phyloP scores from a whole-genome alignment of 2,113 vertebrate species.

The Cichladusa arquata region DNA sequence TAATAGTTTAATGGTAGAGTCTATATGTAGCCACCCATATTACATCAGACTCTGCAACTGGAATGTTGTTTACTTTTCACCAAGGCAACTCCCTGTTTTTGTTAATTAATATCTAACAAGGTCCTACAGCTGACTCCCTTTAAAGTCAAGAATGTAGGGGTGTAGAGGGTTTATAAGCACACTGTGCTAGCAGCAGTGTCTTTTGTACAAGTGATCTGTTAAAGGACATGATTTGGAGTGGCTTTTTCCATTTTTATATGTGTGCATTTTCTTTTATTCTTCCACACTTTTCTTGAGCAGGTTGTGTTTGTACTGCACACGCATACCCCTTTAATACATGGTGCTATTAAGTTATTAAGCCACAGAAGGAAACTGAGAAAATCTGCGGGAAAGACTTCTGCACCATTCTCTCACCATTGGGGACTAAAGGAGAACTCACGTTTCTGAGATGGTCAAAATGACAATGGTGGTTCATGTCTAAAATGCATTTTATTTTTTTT shows the following conservation, averaged over 20 bases:
- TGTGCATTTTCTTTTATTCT: neutral
- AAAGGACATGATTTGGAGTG: neutral
- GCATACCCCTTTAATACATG: neutral
- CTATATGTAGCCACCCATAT: constrained; percentile 50
- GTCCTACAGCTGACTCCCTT: neutral
- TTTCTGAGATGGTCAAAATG: neutral
- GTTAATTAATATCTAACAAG: constrained; percentile 45
- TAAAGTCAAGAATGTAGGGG: neutral
- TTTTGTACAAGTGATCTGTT: neutral
- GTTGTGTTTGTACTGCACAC: neutral
- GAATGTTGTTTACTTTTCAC: constrained; percentile 61
- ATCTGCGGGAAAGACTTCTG: neutral
- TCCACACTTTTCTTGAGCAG: neutral
- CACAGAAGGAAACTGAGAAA: neutral
- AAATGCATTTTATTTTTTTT: neutral
- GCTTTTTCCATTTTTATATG: neutral
- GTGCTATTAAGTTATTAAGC: neutral
- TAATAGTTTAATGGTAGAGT: constrained; percentile 36
- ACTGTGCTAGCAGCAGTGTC: neutral
- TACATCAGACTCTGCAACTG: constrained; percentile 46
- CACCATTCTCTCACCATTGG: neutral
- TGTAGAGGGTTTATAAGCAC: neutral
- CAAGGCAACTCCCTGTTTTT: constrained; percentile 36
- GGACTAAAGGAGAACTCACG: neutral
- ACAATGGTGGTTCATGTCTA: neutral